A percentile compares a stretch with the other conserved stretches of the same genome.
Evolutionary conservation across 2,113 vertebrate genomes (phyloP).

Genomic region (Dromiciops gliroides): DNA sequence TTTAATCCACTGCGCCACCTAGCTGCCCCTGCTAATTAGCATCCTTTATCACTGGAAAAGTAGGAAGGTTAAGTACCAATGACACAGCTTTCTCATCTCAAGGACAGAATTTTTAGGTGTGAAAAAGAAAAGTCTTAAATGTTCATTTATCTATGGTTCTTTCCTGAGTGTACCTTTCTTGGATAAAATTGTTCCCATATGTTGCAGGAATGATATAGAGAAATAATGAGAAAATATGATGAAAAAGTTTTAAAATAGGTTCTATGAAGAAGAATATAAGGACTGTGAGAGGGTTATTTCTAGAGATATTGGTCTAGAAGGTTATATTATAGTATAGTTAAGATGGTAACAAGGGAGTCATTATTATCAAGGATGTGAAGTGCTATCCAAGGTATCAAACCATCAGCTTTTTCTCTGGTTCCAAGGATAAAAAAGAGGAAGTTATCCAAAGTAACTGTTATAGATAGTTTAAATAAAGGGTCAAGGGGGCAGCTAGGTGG

Average conservation of each 20-base stretch:
- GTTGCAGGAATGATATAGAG: not conserved
- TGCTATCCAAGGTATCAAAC: not conserved
- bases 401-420: not conserved
- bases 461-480: not conserved
- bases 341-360: not conserved
- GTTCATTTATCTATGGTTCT: not conserved
- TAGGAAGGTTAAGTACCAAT: not conserved
- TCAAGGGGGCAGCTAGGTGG: no score
- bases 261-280: not conserved
- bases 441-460: not conserved
- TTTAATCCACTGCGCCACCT: no score
- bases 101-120: not conserved
- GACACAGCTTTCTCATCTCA: not conserved
- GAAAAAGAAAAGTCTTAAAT: not conserved
- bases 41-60: not conserved
- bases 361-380: not conserved
- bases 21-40: not conserved
- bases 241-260: not conserved
- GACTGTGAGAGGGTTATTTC: not conserved
- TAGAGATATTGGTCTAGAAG: not conserved
- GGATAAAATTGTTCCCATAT: not conserved
- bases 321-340: not conserved
- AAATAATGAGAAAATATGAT: not conserved
- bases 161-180: not conserved
- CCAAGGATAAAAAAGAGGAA: not conserved